phyloP scores from a whole-genome alignment of 2,797 vertebrate genomes.

The Rhynchotus rufescens region DNA sequence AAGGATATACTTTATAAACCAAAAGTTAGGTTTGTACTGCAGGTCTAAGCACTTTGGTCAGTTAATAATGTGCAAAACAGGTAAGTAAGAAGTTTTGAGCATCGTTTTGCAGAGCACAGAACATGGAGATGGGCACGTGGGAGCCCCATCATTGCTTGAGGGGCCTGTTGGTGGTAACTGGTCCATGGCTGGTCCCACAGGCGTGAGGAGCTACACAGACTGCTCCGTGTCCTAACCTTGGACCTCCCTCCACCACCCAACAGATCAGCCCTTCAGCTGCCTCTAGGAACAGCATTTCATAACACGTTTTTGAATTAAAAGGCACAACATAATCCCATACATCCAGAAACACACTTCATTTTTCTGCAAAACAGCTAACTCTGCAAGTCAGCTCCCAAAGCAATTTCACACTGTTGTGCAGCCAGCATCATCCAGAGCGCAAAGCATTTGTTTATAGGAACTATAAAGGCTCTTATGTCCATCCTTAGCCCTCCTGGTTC shows the following conservation, averaged over 20 bases:
- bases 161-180: neutral
- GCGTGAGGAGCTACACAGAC: neutral
- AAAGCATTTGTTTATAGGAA: neutral
- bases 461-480: neutral
- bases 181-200: neutral
- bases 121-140: neutral
- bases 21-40: neutral
- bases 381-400: neutral
- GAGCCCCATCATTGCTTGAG: neutral
- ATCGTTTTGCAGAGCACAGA: neutral
- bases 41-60: neutral
- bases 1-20: neutral
- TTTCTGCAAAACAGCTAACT: neutral
- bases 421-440: neutral
- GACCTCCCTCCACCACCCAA: neutral
- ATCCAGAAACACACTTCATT: neutral
- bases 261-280: neutral
- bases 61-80: neutral
- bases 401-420: neutral
- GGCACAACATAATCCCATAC: neutral
- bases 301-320: neutral
- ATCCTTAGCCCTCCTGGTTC: neutral
- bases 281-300: neutral
- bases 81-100: neutral
- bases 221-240: accelerated